Evolutionary conservation across 2,888 invertebrate species (phyloP).

Genomic region (Acronicta leporina): DNA sequence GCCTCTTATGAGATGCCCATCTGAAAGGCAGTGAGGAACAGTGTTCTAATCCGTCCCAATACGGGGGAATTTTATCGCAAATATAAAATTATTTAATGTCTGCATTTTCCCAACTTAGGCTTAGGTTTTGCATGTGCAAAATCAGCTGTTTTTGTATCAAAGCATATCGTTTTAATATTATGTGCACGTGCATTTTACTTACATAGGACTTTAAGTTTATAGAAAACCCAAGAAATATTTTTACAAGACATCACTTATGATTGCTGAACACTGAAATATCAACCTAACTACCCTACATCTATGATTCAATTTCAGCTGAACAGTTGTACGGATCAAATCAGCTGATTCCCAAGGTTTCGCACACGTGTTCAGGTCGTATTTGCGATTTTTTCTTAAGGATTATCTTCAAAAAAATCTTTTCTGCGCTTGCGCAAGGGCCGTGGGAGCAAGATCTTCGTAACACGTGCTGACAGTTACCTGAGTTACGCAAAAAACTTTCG

Average conservation of each 20-base stretch:
- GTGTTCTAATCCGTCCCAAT: too few species aligned
- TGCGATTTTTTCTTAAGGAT: conserved; percentile 73
- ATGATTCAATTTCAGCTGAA: conserved; percentile 14
- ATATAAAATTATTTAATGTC: too few species aligned
- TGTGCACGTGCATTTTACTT: conserved; percentile 51
- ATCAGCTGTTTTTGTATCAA: conserved; percentile 17
- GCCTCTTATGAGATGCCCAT: too few species aligned
- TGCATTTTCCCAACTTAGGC: too few species aligned
- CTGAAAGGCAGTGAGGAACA: too few species aligned
- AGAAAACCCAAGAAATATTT: conserved; percentile 40
- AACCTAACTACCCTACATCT: rapidly evolving
- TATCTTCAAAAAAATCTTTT: conserved; percentile 68
- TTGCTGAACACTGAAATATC: conserved; percentile 6
- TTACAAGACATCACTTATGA: conserved; percentile 24
- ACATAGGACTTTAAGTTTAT: conserved; percentile 13
- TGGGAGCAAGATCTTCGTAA: conserved; percentile 72
- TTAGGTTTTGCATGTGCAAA: background rate
- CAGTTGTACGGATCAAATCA: conserved; percentile 60
- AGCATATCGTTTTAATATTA: conserved; percentile 8
- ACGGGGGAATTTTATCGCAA: too few species aligned
- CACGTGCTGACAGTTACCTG: conserved; percentile 77
- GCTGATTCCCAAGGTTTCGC: conserved; percentile 79
- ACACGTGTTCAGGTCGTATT: conserved; percentile 77
- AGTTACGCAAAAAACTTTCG: conserved; percentile 64
- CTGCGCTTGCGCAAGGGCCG: conserved; percentile 76